Evolutionary conservation across 2,888 invertebrate species (phyloP).

Genomic region (Tipula unca): DNA sequence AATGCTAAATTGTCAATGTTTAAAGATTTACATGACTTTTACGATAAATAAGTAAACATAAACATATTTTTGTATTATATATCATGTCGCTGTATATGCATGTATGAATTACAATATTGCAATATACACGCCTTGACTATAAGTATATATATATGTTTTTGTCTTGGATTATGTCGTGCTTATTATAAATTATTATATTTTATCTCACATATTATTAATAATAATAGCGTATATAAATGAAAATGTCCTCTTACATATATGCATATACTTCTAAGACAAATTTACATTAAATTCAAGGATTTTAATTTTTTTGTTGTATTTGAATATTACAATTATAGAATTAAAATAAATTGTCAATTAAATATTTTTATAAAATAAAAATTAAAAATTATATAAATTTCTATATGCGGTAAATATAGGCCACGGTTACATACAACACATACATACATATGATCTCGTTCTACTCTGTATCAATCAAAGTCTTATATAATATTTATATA

Average conservation of each 20-base stretch:
- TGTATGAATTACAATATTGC: not conserved
- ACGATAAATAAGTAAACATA: not conserved
- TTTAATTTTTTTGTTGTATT: not conserved
- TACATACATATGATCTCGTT: not conserved
- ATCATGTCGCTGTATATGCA: not conserved
- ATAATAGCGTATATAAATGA: not conserved
- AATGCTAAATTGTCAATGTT: not conserved
- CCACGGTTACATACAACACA: not conserved
- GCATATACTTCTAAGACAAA: not conserved
- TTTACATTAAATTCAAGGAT: not conserved
- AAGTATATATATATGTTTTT: not conserved
- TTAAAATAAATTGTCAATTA: constrained; percentile 8
- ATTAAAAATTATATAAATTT: not conserved
- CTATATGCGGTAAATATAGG: not conserved
- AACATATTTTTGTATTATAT: not conserved
- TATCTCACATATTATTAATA: not conserved
- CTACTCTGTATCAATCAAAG: not conserved
- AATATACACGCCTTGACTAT: not conserved
- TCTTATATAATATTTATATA: not conserved
- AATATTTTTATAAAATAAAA: not conserved
- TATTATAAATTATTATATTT: not conserved
- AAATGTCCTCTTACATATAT: not conserved
- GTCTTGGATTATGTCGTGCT: not conserved
- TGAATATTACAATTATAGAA: not conserved
- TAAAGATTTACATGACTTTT: not conserved